Percentiles rank a stretch among this genome's conserved stretches.
Evolutionary conservation across 2,888 invertebrate species (phyloP).

Genomic region (Biston betularia): DNA sequence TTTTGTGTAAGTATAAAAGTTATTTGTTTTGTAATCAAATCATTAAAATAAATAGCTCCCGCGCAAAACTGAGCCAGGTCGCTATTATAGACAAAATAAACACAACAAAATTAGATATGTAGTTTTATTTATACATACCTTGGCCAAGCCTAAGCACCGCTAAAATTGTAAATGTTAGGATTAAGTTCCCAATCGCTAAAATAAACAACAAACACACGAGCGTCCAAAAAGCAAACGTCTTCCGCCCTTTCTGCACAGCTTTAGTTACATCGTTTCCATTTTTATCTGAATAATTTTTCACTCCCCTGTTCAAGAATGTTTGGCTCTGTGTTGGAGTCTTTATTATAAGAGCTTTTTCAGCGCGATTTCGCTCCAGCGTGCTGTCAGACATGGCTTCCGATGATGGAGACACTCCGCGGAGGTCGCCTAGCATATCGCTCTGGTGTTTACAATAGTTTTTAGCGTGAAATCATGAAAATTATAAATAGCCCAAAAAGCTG

Average conservation of each 20-base stretch:
- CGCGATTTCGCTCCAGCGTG: constrained; percentile 72
- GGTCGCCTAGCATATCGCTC: constrained; percentile 62
- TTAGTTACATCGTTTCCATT: constrained; percentile 79
- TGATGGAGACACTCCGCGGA: constrained; percentile 73
- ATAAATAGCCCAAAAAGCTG: constrained; percentile 66
- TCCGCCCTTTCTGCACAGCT: constrained; percentile 77
- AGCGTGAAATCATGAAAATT: constrained; percentile 56
- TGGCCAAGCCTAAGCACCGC: constrained; percentile 92
- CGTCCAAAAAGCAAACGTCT: constrained; percentile 93
- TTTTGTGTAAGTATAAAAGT: too few species aligned
- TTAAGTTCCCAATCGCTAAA: constrained; percentile 92
- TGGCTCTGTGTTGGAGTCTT: constrained; percentile 72
- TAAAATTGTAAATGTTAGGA: constrained; percentile 92
- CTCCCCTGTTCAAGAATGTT: constrained; percentile 49
- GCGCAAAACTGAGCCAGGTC: too few species aligned
- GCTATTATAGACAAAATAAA: too few species aligned
- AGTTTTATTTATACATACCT: constrained; percentile 57
- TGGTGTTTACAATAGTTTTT: constrained; percentile 47
- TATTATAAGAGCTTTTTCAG: constrained; percentile 74
- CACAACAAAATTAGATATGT: too few species aligned
- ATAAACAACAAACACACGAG: constrained; percentile 89
- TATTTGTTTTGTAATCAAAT: too few species aligned
- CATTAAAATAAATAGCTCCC: too few species aligned
- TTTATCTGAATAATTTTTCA: constrained; percentile 77
- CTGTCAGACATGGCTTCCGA: constrained; percentile 79